phyloP scores from a whole-genome alignment of 2,888 invertebrate genomes.

The Drosophila incognita region DNA sequence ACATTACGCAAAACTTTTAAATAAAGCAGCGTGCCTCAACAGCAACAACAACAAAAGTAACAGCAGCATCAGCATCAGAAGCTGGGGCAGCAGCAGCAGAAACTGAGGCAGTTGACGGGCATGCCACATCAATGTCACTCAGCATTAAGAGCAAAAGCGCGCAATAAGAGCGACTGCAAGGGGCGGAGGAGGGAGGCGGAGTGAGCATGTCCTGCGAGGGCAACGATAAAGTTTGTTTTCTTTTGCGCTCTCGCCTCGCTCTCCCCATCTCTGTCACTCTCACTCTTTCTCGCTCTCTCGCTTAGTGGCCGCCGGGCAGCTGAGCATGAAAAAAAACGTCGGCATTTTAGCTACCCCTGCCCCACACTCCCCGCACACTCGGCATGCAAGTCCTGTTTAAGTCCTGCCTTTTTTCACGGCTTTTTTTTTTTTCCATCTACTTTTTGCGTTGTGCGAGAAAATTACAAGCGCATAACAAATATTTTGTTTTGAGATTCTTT shows the following conservation, averaged over 20 bases:
- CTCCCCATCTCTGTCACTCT: conserved; percentile 14
- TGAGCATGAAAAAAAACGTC: conserved; percentile 60
- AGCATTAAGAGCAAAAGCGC: conserved; percentile 70
- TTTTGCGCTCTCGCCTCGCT: conserved; percentile 26
- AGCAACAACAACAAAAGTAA: background rate
- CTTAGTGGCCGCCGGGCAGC: conserved; percentile 53
- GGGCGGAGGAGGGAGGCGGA: background rate
- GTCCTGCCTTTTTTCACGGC: conserved; percentile 47
- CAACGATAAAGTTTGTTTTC: conserved; percentile 68
- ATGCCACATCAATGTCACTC: conserved; percentile 82
- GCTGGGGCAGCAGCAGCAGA: background rate
- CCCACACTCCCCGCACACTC: background rate
- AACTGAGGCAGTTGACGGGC: conserved; percentile 63
- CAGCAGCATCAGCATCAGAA: conserved; percentile 9
- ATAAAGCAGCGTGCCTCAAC: conserved; percentile 62
- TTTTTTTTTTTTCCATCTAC: conserved; percentile 15
- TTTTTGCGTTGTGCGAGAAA: conserved; percentile 51
- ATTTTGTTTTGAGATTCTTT: conserved; percentile 73
- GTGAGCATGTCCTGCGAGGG: conserved; percentile 65
- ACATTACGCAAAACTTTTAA: conserved; percentile 72
- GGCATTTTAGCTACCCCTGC: conserved; percentile 38
- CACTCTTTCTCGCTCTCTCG: conserved; percentile 1
- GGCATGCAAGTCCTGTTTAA: background rate
- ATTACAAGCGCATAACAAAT: conserved; percentile 80
- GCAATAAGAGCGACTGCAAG: conserved; percentile 11